Evolutionary conservation across 2,797 vertebrate genomes (phyloP).

Genomic region (Ataeniobius toweri): DNA sequence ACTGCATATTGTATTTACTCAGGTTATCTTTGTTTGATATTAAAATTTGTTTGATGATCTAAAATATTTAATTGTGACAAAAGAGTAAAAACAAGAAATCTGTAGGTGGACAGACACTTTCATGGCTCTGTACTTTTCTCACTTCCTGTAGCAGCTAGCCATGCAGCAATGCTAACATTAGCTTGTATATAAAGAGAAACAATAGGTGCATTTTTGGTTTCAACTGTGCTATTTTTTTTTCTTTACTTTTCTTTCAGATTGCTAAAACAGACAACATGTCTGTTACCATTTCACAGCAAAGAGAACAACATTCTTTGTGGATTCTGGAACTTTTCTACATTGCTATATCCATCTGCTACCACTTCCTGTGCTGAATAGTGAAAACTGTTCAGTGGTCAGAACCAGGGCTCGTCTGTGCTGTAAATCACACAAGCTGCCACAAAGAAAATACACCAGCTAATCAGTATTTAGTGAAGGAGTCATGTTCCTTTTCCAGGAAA

Average conservation of each 20-base stretch:
- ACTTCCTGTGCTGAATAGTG: neutral
- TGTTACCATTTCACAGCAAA: neutral
- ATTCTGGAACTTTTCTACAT: neutral
- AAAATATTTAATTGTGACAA: neutral
- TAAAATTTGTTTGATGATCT: neutral
- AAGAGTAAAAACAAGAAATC: neutral
- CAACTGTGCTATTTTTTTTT: neutral
- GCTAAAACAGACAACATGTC: neutral
- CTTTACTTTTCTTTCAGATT: neutral
- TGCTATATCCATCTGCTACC: neutral
- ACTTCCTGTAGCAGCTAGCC: neutral
- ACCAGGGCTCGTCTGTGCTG: neutral
- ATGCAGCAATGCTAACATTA: neutral
- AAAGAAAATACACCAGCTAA: neutral
- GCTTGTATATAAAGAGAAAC: neutral
- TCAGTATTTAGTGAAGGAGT: no score
- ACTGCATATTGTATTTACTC: no score
- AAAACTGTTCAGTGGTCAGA: neutral
- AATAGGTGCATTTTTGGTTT: neutral
- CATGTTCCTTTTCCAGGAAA: neutral
- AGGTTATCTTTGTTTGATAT: no score
- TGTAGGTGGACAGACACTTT: neutral
- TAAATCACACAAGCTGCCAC: neutral
- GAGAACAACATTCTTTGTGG: neutral
- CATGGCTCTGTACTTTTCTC: neutral